These are phyloP conservation scores for Ptiloglossa arizonensis DNA, from an alignment of 1,140 invertebrate species.

Conservation along the genomic window DNA sequence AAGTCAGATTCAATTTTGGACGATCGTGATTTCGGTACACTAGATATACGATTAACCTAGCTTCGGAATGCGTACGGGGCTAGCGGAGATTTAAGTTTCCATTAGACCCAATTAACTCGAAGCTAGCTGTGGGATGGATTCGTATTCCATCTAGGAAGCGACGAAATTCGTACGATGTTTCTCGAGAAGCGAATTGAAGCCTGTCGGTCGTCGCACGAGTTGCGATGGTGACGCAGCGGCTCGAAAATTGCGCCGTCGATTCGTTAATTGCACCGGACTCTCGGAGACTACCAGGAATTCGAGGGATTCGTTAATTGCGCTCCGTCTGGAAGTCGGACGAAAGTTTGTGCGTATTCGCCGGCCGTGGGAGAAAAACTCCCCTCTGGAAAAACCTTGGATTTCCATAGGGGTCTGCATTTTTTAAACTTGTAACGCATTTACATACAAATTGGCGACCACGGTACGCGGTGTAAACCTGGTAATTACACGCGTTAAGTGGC, in stretches of 20 bases:
- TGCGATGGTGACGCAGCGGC: slow-evolving; percentile 55
- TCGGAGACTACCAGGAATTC: slow-evolving; percentile 71
- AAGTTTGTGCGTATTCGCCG: slow-evolving; percentile 8
- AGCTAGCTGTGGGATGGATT: too few relatives aligned
- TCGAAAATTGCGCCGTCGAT: slow-evolving; percentile 71
- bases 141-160: too few relatives aligned
- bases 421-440: slow-evolving; percentile 9
- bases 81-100: too few relatives aligned
- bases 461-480: slow-evolving; percentile 2
- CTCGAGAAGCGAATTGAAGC: slow-evolving; percentile 22
- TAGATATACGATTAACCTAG: too few relatives aligned
- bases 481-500: not conserved
- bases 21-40: too few relatives aligned
- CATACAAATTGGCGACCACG: slow-evolving; percentile 12
- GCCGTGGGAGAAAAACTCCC: not conserved
- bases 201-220: not conserved
- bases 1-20: too few relatives aligned
- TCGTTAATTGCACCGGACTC: slow-evolving; percentile 68
- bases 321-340: slow-evolving; percentile 33
- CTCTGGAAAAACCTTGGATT: not conserved
- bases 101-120: too few relatives aligned
- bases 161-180: too few relatives aligned
- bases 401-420: not conserved
- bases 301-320: slow-evolving; percentile 71
- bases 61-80: too few relatives aligned